Evolutionary conservation across 2,888 invertebrate genomes (phyloP), one percentile per base, ranked within the genome.

Genomic region (Limenitis camilla): DNA sequence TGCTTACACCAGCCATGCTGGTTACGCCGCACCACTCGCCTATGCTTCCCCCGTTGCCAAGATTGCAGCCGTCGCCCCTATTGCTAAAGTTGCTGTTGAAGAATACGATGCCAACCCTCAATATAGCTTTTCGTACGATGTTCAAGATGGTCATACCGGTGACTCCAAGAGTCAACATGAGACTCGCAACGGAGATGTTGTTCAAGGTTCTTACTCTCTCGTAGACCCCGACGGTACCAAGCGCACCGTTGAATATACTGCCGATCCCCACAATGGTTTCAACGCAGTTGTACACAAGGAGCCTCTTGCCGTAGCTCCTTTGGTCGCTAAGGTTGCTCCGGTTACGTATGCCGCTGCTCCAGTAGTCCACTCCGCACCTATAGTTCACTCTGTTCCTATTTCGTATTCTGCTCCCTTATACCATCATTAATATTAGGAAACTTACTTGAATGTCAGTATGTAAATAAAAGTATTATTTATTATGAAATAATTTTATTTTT

Each of bases 111-210:
- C 90, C 2, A 88, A 89, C 67, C 91, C 91, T 1, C 90, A 91
- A 72, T 92, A 92, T 69, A 89, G 90, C 33, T 92, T 89, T 72
- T 90, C 91, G 11, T 92, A 92, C 68, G 91, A 91, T 65, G 90
- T 92, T 52, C 90, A 91, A 65, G 91, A 92, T 69, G 85, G 89
- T 41, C 63, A 91, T 32, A 56, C 89, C 60, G 82, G 82, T 0
- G 82, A 83, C 71, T 80, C 81, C 60, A 86, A 86, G 72, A 69
- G 67, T 60, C 85, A 86, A 61, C 85, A 85, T 66, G 85, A 85
- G 63, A 76, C 64, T 61, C 83, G 85, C 63, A 78, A 84, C 56
- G 85, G 85, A 33, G 85, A 86, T 46, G 78, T 81, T 39, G 85
- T 85, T 10, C 74, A 78, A 36, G 90, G 90, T 52, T 86, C 87